These are phyloP conservation scores for Scarus forsteni DNA, from an alignment of 2,797 vertebrate genomes.

Conservation along the genomic window DNA sequence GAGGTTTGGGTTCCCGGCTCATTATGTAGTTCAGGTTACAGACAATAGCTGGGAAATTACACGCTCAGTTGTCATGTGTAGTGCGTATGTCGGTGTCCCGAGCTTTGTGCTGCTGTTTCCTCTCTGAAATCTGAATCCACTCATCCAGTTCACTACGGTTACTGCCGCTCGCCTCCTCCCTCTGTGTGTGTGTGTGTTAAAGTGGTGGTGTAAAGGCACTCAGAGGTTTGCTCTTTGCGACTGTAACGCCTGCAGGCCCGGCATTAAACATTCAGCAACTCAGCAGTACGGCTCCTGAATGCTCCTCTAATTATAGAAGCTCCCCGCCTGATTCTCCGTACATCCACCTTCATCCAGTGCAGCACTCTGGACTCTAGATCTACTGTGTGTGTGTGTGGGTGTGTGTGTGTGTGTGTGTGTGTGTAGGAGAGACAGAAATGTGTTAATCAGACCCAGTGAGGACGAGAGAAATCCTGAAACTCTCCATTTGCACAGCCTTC, in stretches of 20 bases:
- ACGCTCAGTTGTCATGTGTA: conserved; percentile 15
- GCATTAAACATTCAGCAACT: conserved; percentile 81
- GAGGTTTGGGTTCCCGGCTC: conserved; percentile 28
- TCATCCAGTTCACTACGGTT: conserved; percentile 18
- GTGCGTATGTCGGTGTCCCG: conserved; percentile 7
- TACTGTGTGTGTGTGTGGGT: conserved; percentile 6
- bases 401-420: conserved; percentile 4
- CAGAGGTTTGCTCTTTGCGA: conserved; percentile 55
- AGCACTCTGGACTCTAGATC: conserved; percentile 30
- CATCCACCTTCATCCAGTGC: conserved; percentile 48
- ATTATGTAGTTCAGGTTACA: conserved; percentile 37
- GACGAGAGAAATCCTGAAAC: conserved; percentile 35
- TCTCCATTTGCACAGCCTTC: conserved; percentile 39
- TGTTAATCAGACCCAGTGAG: conserved; percentile 49
- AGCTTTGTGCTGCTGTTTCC: conserved; percentile 57
- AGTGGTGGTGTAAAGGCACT: conserved; percentile 21
- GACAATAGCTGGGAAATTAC: conserved; percentile 49
- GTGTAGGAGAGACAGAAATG: conserved; percentile 17
- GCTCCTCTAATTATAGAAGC: conserved; percentile 77
- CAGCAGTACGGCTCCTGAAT: conserved; percentile 63
- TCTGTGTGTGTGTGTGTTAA: conserved; percentile 24
- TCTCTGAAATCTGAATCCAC: conserved; percentile 45
- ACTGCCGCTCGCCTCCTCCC: conserved; percentile 7
- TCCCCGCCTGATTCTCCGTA: conserved; percentile 46
- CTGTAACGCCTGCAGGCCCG: conserved; percentile 45